Conservation (phyloP, 2,888 invertebrate species). For the Acanthoscelides obtectus region DNA sequence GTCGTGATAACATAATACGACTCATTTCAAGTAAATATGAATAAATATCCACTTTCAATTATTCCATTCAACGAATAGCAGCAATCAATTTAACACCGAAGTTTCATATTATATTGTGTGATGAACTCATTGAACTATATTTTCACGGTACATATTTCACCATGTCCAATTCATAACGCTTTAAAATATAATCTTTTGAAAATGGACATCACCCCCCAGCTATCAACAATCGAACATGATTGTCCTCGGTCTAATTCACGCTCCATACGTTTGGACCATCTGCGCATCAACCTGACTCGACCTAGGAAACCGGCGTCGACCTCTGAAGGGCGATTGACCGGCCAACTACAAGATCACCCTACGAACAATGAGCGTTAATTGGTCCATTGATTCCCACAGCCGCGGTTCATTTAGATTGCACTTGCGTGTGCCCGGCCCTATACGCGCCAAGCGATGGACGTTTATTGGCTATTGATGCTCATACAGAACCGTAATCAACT, state of each 20-base stretch:
- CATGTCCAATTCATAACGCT: neutral
- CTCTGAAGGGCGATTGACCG: neutral
- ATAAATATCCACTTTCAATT: too few species aligned
- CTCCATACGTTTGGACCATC: neutral
- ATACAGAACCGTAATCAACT: neutral
- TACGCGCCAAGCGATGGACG: slow-evolving; percentile 8
- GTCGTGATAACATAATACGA: too few species aligned
- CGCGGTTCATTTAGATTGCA: neutral
- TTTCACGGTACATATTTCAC: neutral
- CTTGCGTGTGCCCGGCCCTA: slow-evolving; percentile 5
- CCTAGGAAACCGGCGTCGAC: neutral
- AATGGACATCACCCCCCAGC: neutral
- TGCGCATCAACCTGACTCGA: neutral
- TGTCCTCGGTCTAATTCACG: neutral
- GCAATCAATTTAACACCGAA: too few species aligned
- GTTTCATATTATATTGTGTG: neutral
- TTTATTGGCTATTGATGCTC: slow-evolving; percentile 3
- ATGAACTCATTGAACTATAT: neutral
- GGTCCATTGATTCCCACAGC: slow-evolving; percentile 20
- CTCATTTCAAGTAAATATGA: too few species aligned
- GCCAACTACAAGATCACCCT: neutral
- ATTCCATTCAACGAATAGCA: too few species aligned
- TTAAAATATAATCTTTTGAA: neutral
- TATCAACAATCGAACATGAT: neutral
- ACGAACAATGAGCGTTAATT: slow-evolving; percentile 25